Conservation (phyloP, 2,113 vertebrate species). For the Erythrolamprus reginae region DNA sequence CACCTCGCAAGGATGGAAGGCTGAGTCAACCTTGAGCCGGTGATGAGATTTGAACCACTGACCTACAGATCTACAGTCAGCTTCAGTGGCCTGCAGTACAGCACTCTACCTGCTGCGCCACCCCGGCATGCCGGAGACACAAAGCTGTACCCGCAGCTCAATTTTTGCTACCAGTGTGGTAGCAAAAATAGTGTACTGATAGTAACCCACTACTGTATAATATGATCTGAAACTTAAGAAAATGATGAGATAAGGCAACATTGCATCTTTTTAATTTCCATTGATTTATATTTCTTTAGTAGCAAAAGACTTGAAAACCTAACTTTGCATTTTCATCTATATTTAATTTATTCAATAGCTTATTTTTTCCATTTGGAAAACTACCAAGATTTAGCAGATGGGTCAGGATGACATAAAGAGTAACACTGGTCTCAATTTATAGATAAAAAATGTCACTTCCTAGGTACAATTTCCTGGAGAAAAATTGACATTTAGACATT, state of each 20-base stretch:
- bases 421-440: conserved; percentile 11
- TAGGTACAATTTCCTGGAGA: not conserved
- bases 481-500: not conserved
- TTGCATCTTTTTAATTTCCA: not conserved
- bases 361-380: not conserved
- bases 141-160: too few species aligned
- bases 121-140: too few species aligned
- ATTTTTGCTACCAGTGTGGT: too few species aligned
- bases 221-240: not conserved
- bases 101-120: too few species aligned
- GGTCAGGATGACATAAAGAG: conserved; percentile 21
- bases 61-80: too few species aligned
- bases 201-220: too few species aligned
- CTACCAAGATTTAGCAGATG: not conserved
- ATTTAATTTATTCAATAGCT: not conserved
- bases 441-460: conserved; percentile 1
- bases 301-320: not conserved
- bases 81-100: too few species aligned
- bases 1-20: too few species aligned
- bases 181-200: too few species aligned
- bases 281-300: not conserved
- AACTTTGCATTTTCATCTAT: not conserved
- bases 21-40: too few species aligned
- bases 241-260: not conserved
- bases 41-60: too few species aligned